Percentiles rank a stretch among this genome's conserved stretches.
Conservation (phyloP, 2,888 invertebrate species). For the Drosophila paranaensis region DNA sequence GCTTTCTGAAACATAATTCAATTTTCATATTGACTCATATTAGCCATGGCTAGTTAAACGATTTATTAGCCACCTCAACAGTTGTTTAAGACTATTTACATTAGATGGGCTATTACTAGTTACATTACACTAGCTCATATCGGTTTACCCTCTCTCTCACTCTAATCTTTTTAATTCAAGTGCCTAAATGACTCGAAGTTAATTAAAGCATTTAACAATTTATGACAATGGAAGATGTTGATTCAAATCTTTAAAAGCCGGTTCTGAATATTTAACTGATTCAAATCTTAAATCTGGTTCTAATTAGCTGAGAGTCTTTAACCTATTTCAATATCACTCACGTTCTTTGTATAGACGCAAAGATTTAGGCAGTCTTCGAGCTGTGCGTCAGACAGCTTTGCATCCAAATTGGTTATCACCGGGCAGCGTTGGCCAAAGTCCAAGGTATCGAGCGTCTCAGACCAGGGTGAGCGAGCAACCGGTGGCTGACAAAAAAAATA, state of each 20-base stretch:
- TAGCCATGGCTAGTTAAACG: neutral
- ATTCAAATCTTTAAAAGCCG: neutral
- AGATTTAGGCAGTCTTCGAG: constrained; percentile 84
- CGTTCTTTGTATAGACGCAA: constrained; percentile 83
- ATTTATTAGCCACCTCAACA: constrained; percentile 1
- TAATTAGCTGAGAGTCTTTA: neutral
- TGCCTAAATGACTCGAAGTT: neutral
- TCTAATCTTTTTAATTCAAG: neutral
- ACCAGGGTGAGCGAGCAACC: constrained; percentile 78
- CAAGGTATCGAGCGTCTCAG: constrained; percentile 70
- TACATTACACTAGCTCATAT: no score
- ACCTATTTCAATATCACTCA: constrained; percentile 48
- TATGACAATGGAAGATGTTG: neutral
- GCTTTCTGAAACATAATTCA: neutral
- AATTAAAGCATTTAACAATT: neutral
- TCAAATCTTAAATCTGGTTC: neutral
- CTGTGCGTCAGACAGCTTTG: constrained; percentile 60
- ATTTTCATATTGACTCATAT: neutral
- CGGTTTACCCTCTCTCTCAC: no score
- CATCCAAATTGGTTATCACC: constrained; percentile 69
- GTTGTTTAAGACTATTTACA: neutral
- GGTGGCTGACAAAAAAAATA: constrained; percentile 66
- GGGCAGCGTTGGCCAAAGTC: constrained; percentile 82
- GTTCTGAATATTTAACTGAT: neutral
- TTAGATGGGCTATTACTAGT: no score